Percentiles rank a stretch among this genome's conserved stretches.
These are phyloP conservation scores for Antennarius maculatus DNA, from an alignment of 2,797 vertebrate genomes.

Conservation along the genomic window DNA sequence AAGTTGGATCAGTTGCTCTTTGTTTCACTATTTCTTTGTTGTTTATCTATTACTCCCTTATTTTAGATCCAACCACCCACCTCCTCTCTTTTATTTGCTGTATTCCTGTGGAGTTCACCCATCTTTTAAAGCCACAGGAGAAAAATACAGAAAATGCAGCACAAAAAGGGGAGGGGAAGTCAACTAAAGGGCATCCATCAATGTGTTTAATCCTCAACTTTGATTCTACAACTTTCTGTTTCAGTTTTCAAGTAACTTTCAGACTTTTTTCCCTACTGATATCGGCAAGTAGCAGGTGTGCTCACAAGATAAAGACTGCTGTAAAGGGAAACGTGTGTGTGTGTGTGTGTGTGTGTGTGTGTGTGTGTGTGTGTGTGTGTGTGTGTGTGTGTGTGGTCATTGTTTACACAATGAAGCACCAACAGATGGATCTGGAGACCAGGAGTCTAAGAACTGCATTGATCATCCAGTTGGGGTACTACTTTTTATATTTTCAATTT, in stretches of 20 bases:
- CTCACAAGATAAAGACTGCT: conserved; percentile 48
- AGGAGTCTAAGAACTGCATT: conserved; percentile 18
- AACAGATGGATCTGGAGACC: conserved; percentile 37
- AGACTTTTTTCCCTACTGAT: not conserved
- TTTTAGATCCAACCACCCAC: not conserved
- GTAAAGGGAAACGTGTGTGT: not conserved
- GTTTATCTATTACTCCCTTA: conserved; percentile 7
- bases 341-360: not conserved
- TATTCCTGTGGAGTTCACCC: conserved; percentile 33
- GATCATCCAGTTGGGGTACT: not conserved
- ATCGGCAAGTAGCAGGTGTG: conserved; percentile 49
- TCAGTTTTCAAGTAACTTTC: conserved; percentile 11
- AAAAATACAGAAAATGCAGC: conserved; percentile 8
- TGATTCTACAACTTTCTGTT: conserved; percentile 24
- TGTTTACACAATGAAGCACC: not conserved
- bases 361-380: not conserved
- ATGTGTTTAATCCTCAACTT: conserved; percentile 28
- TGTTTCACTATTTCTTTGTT: conserved; percentile 1
- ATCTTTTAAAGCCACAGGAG: conserved; percentile 31
- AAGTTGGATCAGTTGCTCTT: not conserved
- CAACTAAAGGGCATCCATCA: conserved; percentile 13
- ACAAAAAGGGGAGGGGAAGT: conserved; percentile 18
- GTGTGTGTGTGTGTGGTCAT: not conserved
- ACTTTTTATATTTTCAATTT: not conserved
- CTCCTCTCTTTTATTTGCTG: conserved; percentile 16